Percentiles rank a stretch among this genome's conserved stretches.
phyloP scores from a whole-genome alignment of 1,140 invertebrate species.

The Hyposmocoma kahamanoa region DNA sequence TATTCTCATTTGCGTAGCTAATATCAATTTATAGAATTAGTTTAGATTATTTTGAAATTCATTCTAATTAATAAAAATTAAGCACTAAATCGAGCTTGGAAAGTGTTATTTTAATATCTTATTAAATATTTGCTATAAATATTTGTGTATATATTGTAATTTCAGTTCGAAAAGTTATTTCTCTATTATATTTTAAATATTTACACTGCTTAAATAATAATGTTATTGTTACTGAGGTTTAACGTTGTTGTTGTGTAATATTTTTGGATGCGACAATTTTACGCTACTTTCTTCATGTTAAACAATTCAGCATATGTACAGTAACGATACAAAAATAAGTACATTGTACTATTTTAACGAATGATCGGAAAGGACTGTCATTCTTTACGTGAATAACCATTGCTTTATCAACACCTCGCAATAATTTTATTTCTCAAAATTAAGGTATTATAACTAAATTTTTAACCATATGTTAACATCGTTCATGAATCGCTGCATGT shows the following conservation, averaged over 20 bases:
- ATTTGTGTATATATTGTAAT: constrained; percentile 49
- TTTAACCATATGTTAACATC: constrained; percentile 58
- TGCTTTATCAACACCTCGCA: constrained; percentile 56
- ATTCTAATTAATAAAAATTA: constrained; percentile 32
- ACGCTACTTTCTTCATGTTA: constrained; percentile 55
- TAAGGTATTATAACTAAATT: constrained; percentile 56
- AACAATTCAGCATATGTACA: constrained; percentile 40
- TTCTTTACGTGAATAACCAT: constrained; percentile 27
- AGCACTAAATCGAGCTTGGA: constrained; percentile 64
- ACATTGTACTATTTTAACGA: not conserved
- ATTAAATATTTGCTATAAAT: constrained; percentile 62
- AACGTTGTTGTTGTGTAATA: constrained; percentile 67
- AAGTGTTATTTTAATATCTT: constrained; percentile 65
- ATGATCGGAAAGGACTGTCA: constrained; percentile 7
- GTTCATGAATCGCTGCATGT: constrained; percentile 56
- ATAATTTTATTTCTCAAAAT: constrained; percentile 60
- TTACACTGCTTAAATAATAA: constrained; percentile 69
- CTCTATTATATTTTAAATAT: constrained; percentile 67
- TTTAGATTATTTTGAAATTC: constrained; percentile 49
- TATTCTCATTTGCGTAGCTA: constrained; percentile 53
- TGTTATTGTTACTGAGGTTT: constrained; percentile 61
- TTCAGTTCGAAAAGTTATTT: constrained; percentile 59
- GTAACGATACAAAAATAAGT: constrained; percentile 13
- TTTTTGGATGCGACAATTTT: constrained; percentile 69
- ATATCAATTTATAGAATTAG: constrained; percentile 48